Evolutionary conservation across 2,888 invertebrate genomes (phyloP), one percentile per base, ranked within the genome.

Genomic region (Stenodera caucasica): DNA sequence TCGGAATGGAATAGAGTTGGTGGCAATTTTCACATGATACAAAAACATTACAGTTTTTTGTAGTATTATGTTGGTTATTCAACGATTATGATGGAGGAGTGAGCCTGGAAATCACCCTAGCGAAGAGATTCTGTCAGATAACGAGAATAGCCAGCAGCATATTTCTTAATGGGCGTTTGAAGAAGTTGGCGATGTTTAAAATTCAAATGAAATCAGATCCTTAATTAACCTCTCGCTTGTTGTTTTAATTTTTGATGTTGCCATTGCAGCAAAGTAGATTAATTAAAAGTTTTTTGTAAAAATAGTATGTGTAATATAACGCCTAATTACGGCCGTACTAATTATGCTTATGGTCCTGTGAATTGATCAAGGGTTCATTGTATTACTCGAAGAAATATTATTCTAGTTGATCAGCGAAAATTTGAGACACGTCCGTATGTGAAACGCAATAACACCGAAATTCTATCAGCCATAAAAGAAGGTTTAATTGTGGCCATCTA

Each of bases 381-480:
- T n/a, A n/a, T n/a, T n/a, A n/a, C n/a, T n/a, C n/a, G n/a, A n/a
- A n/a, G n/a, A n/a, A n/a, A n/a, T n/a, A n/a, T n/a, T n/a, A n/a
- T n/a, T n/a, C n/a, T n/a, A n/a, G n/a, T n/a, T n/a, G n/a, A 59
- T 57, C 40, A 53, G 45, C 29, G 14, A 37, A 37, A 57, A 57
- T n/a, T n/a, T n/a, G n/a, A 55, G 61, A 55, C 64, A 64, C 64
- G 64, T 64, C 51, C 53, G 49, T 56, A 53, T 55, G 66, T 67
- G 62, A 66, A 67, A 63, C 64, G 71, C 73, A 70, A 71, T 75
- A 75, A 75, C 72, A 72, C 73, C 72, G 70, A 5, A 74, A 77
- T 76, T 77, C 77, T 72, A 78, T 78, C 78, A 77, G 72, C 76
- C 72, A 77, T 77, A 77, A 77, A 77, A 77, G 75, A 77, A 72